phyloP scores from a whole-genome alignment of 2,797 vertebrate genomes.

The Phoxinus dragarum region DNA sequence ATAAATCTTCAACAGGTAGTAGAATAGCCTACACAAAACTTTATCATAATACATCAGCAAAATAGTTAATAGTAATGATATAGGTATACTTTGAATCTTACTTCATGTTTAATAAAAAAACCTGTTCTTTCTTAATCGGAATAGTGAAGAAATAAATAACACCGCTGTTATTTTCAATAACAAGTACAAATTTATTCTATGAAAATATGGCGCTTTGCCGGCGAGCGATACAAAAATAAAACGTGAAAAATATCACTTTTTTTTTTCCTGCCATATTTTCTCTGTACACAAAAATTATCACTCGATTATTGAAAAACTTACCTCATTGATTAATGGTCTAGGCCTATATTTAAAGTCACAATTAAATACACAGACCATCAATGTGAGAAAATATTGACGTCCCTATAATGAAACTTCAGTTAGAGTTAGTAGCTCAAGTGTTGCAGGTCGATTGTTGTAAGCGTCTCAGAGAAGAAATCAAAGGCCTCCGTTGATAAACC shows the following conservation, averaged over 20 bases:
- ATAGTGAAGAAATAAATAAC: conserved; percentile 46
- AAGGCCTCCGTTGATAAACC: conserved; percentile 90
- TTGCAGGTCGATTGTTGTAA: conserved; percentile 94
- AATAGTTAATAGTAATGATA: neutral
- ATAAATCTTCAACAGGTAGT: neutral
- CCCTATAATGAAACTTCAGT: conserved; percentile 63
- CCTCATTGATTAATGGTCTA: conserved; percentile 67
- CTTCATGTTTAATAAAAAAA: neutral
- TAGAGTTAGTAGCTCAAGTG: conserved; percentile 91
- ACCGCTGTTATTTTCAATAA: conserved; percentile 73
- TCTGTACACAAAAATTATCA: conserved; percentile 75
- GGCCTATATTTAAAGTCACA: conserved; percentile 65
- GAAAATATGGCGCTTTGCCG: conserved; percentile 89
- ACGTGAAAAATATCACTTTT: conserved; percentile 81
- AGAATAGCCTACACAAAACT: neutral
- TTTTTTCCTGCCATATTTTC: conserved; percentile 77
- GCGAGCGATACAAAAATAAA: conserved; percentile 94
- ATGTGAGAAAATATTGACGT: conserved; percentile 55
- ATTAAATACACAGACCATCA: conserved; percentile 72
- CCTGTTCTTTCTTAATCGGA: neutral
- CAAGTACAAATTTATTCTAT: conserved; percentile 93
- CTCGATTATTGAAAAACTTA: conserved; percentile 75
- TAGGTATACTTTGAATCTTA: neutral
- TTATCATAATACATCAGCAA: neutral
- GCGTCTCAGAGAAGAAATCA: conserved; percentile 95